Base-by-base conservation (phyloP, 2,797 vertebrate genomes). In the Mus spretus region DNA sequence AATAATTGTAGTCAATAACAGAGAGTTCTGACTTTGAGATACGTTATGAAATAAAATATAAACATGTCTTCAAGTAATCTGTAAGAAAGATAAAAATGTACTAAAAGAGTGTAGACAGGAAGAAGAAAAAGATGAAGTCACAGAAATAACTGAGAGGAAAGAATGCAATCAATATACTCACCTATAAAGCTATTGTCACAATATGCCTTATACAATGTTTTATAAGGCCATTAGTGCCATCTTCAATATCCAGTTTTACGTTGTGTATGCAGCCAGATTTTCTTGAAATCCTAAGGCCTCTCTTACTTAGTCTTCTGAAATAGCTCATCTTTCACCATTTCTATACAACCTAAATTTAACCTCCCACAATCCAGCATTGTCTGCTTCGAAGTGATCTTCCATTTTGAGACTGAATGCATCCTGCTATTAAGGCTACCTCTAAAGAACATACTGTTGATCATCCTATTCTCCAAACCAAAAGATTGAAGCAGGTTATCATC, bases 21-120 rank as follows among this genome's bases (percentile, higher is more conserved):
- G 75, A 44, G 92, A 72, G 78, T 85, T 86, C 19, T 93, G 78
- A 24, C 31, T 82, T 61, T 72, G 11, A 90, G 50, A 65, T 84
- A 15, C 37, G 1, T 24, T 88, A 50, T 15, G 75, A 67, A 81
- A 74, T 55, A 37, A 90, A 87, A 93, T 72, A 37, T 7, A 72
- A 70, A 72, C 70, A 72, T 20, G 20, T 20, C 17, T 37, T 13
- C 37, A 37, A 10, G 19, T 37, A 37, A 37, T 17, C 70, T 72
- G 34, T 72, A 6, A 20, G 70, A 72, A 72, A 87, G 12, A 79
- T 26, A 4, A 1, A 26, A 3, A 31, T 40, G 26, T 28, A 10
- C 28, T 3, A 84, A 79, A 10, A 89, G 40, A 78, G 10, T 6
- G 20, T 75, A 11, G 5, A 28, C 15, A 28, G 12, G 24, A 37